Evolutionary conservation across 37 sponge, comb jelly and placozoan genomes (phyloP), one percentile per base, ranked within the genome.

Genomic region (Oopsacas minuta): DNA sequence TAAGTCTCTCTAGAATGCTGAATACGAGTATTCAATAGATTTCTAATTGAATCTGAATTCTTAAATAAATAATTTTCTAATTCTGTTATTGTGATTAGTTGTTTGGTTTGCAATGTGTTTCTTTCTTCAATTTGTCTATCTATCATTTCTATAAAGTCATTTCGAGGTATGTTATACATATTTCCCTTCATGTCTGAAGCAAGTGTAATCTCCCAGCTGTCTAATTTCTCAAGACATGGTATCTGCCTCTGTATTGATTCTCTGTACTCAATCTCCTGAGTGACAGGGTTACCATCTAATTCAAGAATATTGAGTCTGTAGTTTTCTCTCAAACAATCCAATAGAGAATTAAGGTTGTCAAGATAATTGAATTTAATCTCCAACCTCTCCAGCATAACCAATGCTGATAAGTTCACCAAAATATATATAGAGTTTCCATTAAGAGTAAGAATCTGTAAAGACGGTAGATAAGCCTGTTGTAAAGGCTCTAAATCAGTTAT

Each of bases 191-290:
- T 61, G 5, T 10, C 17, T 20, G 75, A 12, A 12, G 30, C 3
- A 3, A n/a, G 7, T 46, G 17, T 17, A 32, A 61, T 5, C 75
- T 61, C 75, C 20, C 30, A n/a, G 30, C 30, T 88, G 37, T 90
- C 91, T 85, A 92, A 87, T 34, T 52, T 87, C 23, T n/a, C 38
- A 22, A 92, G 42, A 32, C 87, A 90, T 0, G 90, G 90, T 5
- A 91, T 84, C 30, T 61, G 23, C 39, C 82, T 52, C 28, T 84
- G 51, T 37, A 92, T 83, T 17, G 38, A 35, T 0, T 51, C 39
- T 38, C 90, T 53, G 85, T 92, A 92, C 81, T 81, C 39, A 30
- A 85, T 34, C 37, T 37, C 85, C 1, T 28, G 28, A 22, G 69
- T 69, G 20, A 92, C 35, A 38, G 92, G 92, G 30, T 61, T 61